Percentiles rank a stretch among this genome's conserved stretches.
These are phyloP conservation scores for Parochlus steinenii DNA, from an alignment of 2,888 invertebrate species.

Conservation along the genomic window DNA sequence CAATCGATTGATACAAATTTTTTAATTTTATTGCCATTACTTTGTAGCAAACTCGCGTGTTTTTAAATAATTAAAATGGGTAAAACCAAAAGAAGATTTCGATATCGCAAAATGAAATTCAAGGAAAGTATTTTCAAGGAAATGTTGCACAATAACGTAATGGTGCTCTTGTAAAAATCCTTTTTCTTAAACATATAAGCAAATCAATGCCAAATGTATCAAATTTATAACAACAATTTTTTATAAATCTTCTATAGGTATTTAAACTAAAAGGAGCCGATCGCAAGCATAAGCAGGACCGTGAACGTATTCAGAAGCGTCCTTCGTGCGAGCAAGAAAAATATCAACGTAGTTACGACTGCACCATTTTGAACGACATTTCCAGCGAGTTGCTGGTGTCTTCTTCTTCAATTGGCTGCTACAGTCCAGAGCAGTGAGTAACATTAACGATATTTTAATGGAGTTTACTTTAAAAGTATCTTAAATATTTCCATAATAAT, in stretches of 20 bases:
- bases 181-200: conserved; percentile 7
- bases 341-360: conserved; percentile 89
- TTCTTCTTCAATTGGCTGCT: conserved; percentile 22
- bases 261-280: conserved; percentile 91
- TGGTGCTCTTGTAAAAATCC: conserved; percentile 2
- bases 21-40: too few relatives aligned
- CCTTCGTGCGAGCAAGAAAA: conserved; percentile 74
- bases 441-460: too few relatives aligned
- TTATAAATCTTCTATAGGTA: conserved; percentile 29
- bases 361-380: conserved; percentile 83
- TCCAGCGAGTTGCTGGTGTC: conserved; percentile 27
- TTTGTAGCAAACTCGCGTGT: too few relatives aligned
- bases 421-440: conserved; percentile 31
- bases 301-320: conserved; percentile 81
- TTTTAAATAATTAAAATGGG: too few relatives aligned
- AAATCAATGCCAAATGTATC: too few relatives aligned
- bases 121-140: too few relatives aligned
- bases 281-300: conserved; percentile 90
- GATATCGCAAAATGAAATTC: too few relatives aligned
- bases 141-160: too few relatives aligned
- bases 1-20: too few relatives aligned
- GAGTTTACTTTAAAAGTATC: too few relatives aligned
- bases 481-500: too few relatives aligned
- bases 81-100: too few relatives aligned
- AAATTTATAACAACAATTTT: neutral